Evolutionary conservation across 2,113 vertebrate genomes (phyloP).

Genomic region (Megaceryle torquata): DNA sequence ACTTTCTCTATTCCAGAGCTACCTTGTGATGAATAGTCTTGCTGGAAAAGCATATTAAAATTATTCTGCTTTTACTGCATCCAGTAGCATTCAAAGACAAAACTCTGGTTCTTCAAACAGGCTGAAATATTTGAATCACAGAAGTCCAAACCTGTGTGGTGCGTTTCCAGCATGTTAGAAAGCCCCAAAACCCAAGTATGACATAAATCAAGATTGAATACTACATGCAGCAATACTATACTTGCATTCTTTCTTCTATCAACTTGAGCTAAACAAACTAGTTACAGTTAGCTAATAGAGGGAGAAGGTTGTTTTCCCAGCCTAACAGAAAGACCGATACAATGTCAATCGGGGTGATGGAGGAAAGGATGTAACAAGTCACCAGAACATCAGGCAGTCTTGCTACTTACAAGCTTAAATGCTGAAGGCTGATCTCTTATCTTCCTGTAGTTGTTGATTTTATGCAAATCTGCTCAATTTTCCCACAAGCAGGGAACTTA

Average conservation of each 20-base stretch:
- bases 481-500: neutral
- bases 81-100: neutral
- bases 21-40: neutral
- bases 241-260: neutral
- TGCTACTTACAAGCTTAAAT: neutral
- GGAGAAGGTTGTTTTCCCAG: neutral
- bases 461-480: neutral
- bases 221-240: neutral
- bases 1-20: neutral
- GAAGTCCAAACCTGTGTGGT: neutral
- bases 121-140: neutral
- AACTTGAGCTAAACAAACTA: neutral
- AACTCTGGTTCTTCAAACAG: neutral
- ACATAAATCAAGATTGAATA: neutral
- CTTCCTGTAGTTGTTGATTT: neutral
- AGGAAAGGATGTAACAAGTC: neutral
- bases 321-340: neutral
- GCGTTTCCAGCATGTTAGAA: neutral
- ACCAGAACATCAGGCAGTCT: neutral
- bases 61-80: neutral
- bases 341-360: neutral
- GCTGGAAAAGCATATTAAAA: neutral
- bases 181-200: fast-evolving
- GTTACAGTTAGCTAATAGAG: neutral
- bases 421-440: neutral